A percentile compares a stretch with the other conserved stretches of the same genome.
These are phyloP conservation scores for Torymus tubicola DNA, from an alignment of 2,888 invertebrate genomes.

Conservation along the genomic window DNA sequence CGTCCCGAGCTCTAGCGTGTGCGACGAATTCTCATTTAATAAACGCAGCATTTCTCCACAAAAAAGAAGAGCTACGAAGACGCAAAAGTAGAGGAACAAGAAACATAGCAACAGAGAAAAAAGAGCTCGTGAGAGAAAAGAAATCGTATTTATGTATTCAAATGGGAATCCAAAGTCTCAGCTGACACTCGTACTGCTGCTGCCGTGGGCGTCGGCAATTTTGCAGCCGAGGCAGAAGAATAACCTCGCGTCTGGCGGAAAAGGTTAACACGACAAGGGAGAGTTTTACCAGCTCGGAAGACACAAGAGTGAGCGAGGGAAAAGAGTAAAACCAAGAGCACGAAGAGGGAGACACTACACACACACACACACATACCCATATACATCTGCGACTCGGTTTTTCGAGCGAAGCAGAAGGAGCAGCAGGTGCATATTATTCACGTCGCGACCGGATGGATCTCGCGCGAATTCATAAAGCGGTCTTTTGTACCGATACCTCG, in stretches of 20 bases:
- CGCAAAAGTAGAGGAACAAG: neutral
- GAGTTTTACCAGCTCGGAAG: neutral
- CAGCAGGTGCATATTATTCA: conserved; percentile 75
- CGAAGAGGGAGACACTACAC: neutral
- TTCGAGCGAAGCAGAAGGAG: conserved; percentile 14
- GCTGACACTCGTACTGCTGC: conserved; percentile 35
- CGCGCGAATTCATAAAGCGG: conserved; percentile 74
- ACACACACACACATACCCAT: neutral
- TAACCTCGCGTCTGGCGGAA: conserved; percentile 41
- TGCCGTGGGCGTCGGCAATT: conserved; percentile 31
- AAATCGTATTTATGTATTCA: conserved; percentile 52
- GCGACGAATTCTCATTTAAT: conserved; percentile 10
- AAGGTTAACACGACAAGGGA: conserved; percentile 50
- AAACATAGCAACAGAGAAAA: neutral
- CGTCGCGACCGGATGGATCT: conserved; percentile 71
- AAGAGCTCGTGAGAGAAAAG: neutral
- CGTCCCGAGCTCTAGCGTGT: neutral
- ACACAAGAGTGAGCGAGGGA: neutral
- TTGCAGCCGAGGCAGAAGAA: conserved; percentile 43
- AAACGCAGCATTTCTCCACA: conserved; percentile 22
- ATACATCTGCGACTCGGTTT: conserved; percentile 12
- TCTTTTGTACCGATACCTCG: conserved; percentile 72
- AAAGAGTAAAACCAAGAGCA: conserved; percentile 2
- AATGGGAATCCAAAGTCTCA: conserved; percentile 53
- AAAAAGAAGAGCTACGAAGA: neutral